These are phyloP conservation scores for Ceratina calcarata DNA, from an alignment of 1,140 invertebrate species.

Conservation along the genomic window DNA sequence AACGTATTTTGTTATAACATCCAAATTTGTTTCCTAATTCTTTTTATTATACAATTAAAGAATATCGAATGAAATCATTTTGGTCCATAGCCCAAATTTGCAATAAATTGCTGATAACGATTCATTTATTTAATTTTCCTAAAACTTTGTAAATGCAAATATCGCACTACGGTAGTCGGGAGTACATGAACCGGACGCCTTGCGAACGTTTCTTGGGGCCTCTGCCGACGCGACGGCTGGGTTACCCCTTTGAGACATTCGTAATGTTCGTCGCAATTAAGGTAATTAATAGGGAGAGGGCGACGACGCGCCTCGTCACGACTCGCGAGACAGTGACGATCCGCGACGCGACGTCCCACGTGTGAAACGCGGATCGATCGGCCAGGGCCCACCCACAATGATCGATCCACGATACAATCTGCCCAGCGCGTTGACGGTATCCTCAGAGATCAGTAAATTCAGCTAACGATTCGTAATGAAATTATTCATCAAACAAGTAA, in stretches of 20 bases:
- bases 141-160: too few species aligned
- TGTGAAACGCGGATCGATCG: constrained; percentile 47
- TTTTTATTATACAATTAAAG: too few species aligned
- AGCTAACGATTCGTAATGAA: too few species aligned
- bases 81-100: too few species aligned
- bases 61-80: background rate
- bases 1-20: too few species aligned
- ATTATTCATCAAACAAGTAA: too few species aligned
- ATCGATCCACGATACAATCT: constrained; percentile 20
- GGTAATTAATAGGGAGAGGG: constrained; percentile 52
- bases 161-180: background rate
- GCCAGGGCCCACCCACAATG: constrained; percentile 27
- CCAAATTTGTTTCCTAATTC: background rate
- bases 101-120: too few species aligned
- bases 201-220: constrained; percentile 76
- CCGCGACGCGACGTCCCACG: constrained; percentile 21
- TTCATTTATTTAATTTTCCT: too few species aligned
- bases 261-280: constrained; percentile 75
- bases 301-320: constrained; percentile 46
- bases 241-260: constrained; percentile 73
- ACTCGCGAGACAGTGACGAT: constrained; percentile 44
- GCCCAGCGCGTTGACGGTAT: too few species aligned
- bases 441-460: too few species aligned
- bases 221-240: background rate
- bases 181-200: constrained; percentile 54